Evolutionary conservation across 64 coral and sea anemone genomes (phyloP), one percentile per base, ranked within the genome.

Genomic region (Dendronephthya gigantea): DNA sequence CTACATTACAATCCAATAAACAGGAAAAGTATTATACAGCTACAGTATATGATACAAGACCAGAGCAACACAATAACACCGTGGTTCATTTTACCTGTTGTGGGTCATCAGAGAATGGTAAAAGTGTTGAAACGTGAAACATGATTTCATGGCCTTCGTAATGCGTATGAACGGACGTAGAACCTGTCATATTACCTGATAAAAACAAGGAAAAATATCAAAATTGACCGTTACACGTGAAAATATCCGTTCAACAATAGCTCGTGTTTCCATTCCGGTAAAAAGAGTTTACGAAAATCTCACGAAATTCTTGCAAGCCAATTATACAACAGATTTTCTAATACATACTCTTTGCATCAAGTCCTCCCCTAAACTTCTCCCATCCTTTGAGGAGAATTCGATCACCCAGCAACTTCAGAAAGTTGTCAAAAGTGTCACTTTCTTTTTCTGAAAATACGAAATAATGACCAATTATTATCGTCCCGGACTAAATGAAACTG

Each of bases 61-160:
- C 41, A 45, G 11, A 45, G 4, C 41, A 45, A 45, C 41, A 11
- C 41, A 45, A 45, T 11, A 45, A 45, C 11, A 45, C 41, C 41
- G 11, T 45, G 11, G 4, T 45, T 45, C 11, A 45, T 11, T 62
- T 7, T 27, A 98, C 94, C 94, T 98, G 94, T 82, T 98, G 94
- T 12, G 94, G 85, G 58, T 98, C 90, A 82, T 98, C 94, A 14
- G 94, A 92, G 41, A 85, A 93, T 43, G 94, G 94, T 2, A 98
- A 89, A 55, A 98, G 72, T 0, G 94, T 93, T 27, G 94, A 98
- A 1, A 98, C 94, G 37, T 98, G 94, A 34, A 98, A 98, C 94
- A 98, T 98, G 13, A 98, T 93, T 66, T 98, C 94, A 45, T 98
- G 94, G 83, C 94, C 94, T 85, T 98, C 94, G 56, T 93, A 98